Percentiles rank a stretch among this genome's conserved stretches.
Conservation (phyloP, 2,888 invertebrate genomes). For the Nezara viridula region DNA sequence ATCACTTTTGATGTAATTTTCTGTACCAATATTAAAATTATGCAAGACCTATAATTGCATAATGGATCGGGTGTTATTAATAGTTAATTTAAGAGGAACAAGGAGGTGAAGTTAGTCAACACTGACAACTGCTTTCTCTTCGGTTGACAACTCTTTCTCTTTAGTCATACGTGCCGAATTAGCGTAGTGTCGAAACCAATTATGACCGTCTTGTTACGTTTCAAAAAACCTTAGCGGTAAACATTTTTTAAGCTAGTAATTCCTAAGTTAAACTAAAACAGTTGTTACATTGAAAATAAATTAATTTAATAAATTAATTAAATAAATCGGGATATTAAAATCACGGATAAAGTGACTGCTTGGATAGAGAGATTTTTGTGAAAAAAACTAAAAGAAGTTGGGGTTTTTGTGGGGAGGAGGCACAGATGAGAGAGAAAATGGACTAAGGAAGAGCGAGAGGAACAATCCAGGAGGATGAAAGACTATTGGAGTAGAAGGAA, state of each 20-base stretch:
- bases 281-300: neutral
- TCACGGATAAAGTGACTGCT: too few relatives aligned
- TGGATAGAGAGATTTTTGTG: too few relatives aligned
- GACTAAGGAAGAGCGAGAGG: too few relatives aligned
- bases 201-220: neutral
- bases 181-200: conserved; percentile 18
- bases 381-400: too few relatives aligned
- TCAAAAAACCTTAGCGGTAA: neutral
- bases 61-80: neutral
- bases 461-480: too few relatives aligned
- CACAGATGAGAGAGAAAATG: too few relatives aligned
- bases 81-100: neutral
- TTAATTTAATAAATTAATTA: too few relatives aligned
- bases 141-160: conserved; percentile 37
- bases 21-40: neutral
- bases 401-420: too few relatives aligned
- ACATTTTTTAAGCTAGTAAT: neutral
- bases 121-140: neutral
- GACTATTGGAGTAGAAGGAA: too few relatives aligned
- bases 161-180: conserved; percentile 25
- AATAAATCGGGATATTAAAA: too few relatives aligned
- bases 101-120: neutral
- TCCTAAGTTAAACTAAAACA: neutral
- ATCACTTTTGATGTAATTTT: neutral
- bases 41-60: neutral